Percentiles rank a stretch among this genome's conserved stretches.
phyloP scores from a whole-genome alignment of 2,888 invertebrate species.

The Hirtodrosophila cameraria region DNA sequence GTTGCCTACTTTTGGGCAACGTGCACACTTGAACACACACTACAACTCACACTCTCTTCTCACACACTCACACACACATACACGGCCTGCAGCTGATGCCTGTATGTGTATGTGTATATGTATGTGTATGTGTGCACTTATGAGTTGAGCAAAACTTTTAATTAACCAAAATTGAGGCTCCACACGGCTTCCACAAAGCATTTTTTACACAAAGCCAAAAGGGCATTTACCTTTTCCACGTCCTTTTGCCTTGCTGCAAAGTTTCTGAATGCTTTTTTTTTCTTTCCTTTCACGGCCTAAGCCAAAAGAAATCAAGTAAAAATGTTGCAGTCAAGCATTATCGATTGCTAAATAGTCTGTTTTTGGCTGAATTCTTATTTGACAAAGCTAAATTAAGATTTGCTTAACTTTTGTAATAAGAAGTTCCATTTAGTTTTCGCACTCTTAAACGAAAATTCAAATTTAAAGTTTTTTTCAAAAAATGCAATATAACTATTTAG shows the following conservation, averaged over 20 bases:
- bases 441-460: no score
- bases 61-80: background rate
- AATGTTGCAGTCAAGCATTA: no score
- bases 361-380: no score
- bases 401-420: no score
- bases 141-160: slow-evolving; percentile 56
- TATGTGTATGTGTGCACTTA: slow-evolving; percentile 30
- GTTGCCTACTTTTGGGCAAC: slow-evolving; percentile 50
- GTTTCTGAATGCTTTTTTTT: slow-evolving; percentile 1
- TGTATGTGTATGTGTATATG: slow-evolving; percentile 6
- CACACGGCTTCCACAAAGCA: slow-evolving; percentile 41
- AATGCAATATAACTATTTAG: no score
- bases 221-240: slow-evolving; percentile 32
- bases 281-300: background rate
- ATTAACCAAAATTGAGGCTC: slow-evolving; percentile 66
- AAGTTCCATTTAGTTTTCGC: no score
- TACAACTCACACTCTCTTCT: slow-evolving; percentile 2
- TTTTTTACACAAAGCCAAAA: slow-evolving; percentile 35
- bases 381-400: no score
- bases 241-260: slow-evolving; percentile 13
- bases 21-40: slow-evolving; percentile 2
- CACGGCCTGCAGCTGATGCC: slow-evolving; percentile 8
- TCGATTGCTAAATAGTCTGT: no score
- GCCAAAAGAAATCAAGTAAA: background rate
- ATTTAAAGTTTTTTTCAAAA: no score